Conservation (phyloP, 2,113 vertebrate genomes). For the Scomber japonicus region DNA sequence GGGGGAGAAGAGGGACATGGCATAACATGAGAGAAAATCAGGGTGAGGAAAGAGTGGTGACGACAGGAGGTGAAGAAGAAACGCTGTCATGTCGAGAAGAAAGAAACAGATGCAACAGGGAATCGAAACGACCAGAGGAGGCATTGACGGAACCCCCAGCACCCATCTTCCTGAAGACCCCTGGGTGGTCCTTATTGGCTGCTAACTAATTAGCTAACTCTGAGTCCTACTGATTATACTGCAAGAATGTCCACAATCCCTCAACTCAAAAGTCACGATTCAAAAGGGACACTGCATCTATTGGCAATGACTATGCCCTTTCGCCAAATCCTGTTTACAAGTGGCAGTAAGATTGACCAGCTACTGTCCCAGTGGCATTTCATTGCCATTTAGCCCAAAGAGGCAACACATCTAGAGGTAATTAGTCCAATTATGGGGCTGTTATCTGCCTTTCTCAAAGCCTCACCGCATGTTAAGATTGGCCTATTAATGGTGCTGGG, state of each 20-base stretch:
- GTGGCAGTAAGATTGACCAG: constrained; percentile 72
- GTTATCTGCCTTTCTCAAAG: constrained; percentile 64
- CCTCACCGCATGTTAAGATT: constrained; percentile 49
- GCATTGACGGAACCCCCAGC: constrained; percentile 20
- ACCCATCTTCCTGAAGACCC: constrained; percentile 36
- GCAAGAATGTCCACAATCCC: constrained; percentile 44
- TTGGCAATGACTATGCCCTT: constrained; percentile 53
- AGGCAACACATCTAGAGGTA: constrained; percentile 61
- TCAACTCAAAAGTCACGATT: constrained; percentile 49
- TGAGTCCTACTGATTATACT: constrained; percentile 62
- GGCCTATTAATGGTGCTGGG: constrained; percentile 40
- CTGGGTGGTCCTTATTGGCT: constrained; percentile 48
- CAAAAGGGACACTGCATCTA: constrained; percentile 53
- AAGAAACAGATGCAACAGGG: constrained; percentile 27
- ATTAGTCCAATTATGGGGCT: constrained; percentile 75
- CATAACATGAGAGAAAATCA: constrained; percentile 42
- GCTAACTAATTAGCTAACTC: constrained; percentile 63
- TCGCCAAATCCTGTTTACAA: constrained; percentile 77
- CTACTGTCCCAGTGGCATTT: constrained; percentile 74
- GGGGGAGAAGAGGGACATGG: neutral
- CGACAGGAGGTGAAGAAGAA: constrained; percentile 38
- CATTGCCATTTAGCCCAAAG: constrained; percentile 72
- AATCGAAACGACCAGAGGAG: constrained; percentile 17
- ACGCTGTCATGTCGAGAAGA: neutral
- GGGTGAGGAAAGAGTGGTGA: constrained; percentile 19